These are phyloP conservation scores for Oncorhynchus nerka DNA, from an alignment of 2,113 vertebrate genomes.

Conservation along the genomic window DNA sequence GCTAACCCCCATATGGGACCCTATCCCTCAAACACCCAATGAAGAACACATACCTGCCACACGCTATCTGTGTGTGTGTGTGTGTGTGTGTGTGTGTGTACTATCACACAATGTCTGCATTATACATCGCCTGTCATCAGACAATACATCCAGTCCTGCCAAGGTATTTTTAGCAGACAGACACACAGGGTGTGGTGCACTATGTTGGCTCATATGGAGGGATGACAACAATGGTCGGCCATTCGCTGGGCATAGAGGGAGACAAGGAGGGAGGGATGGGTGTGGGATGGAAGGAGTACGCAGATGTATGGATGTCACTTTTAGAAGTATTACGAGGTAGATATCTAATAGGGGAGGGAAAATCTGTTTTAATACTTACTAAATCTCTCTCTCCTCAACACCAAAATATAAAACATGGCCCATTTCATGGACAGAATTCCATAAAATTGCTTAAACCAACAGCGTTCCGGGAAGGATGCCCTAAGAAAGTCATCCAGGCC, in stretches of 20 bases:
- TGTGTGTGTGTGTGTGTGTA: too few relatives aligned
- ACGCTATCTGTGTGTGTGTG: too few relatives aligned
- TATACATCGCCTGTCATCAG: too few relatives aligned
- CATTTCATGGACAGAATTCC: constrained; percentile 31
- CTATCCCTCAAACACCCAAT: too few relatives aligned
- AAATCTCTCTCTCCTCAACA: background rate
- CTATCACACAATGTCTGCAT: too few relatives aligned
- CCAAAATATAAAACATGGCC: constrained; percentile 33
- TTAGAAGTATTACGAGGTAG: background rate
- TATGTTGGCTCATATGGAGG: background rate
- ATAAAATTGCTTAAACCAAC: constrained; percentile 13
- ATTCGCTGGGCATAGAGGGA: background rate
- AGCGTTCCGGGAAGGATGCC: constrained; percentile 33
- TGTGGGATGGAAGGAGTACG: too few relatives aligned
- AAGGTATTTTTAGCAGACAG: too few relatives aligned
- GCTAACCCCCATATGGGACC: too few relatives aligned
- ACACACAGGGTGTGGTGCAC: too few relatives aligned
- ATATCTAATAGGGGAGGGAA: background rate
- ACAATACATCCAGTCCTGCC: too few relatives aligned
- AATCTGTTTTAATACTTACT: background rate
- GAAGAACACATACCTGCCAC: too few relatives aligned
- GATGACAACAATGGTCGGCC: too few relatives aligned
- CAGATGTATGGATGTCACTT: background rate
- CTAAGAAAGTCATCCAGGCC: constrained; percentile 12
- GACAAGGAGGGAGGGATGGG: background rate